These are phyloP conservation scores for Silurus asotus DNA, from an alignment of 2,113 vertebrate genomes.

Conservation along the genomic window DNA sequence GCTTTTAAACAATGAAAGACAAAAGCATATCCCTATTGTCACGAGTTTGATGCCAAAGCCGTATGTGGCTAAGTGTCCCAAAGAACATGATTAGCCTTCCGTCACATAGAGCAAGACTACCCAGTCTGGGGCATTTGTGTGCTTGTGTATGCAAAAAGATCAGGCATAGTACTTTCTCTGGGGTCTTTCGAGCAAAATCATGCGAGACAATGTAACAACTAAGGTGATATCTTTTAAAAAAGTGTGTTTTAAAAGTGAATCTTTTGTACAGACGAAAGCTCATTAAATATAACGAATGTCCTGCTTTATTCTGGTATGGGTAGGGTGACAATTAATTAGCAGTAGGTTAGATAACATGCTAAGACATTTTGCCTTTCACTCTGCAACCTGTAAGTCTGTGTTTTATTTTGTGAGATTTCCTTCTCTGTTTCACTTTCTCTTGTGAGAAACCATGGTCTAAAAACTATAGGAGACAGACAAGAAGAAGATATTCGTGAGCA, in stretches of 20 bases:
- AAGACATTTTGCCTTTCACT: background rate
- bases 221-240: background rate
- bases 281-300: background rate
- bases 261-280: background rate
- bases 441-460: background rate
- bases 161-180: background rate
- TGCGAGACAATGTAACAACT: background rate
- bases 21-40: background rate
- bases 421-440: conserved; percentile 50
- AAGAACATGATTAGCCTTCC: background rate
- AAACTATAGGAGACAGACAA: background rate
- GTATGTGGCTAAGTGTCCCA: background rate
- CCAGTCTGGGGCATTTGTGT: background rate
- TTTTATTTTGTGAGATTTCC: background rate
- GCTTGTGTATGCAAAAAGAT: background rate
- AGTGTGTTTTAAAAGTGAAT: no score
- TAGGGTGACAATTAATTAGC: background rate
- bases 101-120: background rate
- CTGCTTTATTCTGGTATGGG: background rate
- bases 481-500: background rate
- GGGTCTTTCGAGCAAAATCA: background rate
- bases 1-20: background rate
- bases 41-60: background rate
- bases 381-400: background rate
- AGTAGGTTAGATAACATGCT: background rate